phyloP scores from a whole-genome alignment of 1,140 invertebrate genomes.

The Megalopta genalis region DNA sequence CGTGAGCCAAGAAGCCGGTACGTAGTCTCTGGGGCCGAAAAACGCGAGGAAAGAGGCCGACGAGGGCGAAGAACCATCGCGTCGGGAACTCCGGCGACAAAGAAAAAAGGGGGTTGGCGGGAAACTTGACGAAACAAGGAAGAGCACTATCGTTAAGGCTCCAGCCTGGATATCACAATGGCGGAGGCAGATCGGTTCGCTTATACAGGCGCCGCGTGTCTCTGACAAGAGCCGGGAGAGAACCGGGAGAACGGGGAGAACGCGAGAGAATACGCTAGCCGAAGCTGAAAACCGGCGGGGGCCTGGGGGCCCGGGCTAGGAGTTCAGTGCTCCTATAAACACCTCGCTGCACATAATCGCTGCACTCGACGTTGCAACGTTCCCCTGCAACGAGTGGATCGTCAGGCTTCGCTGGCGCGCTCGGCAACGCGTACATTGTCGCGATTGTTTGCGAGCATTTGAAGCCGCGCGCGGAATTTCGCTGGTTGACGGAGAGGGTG shows the following conservation, averaged over 20 bases:
- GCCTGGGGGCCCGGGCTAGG: conserved; percentile 13
- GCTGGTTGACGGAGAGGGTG: background rate
- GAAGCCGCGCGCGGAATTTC: conserved; percentile 1
- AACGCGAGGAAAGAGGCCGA: too few relatives aligned
- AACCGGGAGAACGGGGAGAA: conserved; percentile 18
- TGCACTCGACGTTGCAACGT: conserved; percentile 15
- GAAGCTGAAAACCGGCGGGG: background rate
- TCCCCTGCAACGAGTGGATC: conserved; percentile 20
- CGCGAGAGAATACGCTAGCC: conserved; percentile 19
- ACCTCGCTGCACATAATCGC: conserved; percentile 63
- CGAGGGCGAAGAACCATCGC: background rate
- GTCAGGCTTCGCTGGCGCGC: background rate
- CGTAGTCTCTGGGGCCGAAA: too few relatives aligned
- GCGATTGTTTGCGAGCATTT: conserved; percentile 16
- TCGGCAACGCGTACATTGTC: conserved; percentile 20
- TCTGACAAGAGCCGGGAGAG: conserved; percentile 40
- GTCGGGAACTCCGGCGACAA: background rate
- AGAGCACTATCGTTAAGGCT: conserved; percentile 53
- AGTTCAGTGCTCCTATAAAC: conserved; percentile 64
- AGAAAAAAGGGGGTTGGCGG: background rate
- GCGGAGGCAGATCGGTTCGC: conserved; percentile 24
- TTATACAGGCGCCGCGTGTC: conserved; percentile 28
- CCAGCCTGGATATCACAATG: conserved; percentile 25
- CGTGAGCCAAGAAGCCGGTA: too few relatives aligned
- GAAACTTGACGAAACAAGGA: conserved; percentile 52